phyloP scores from a whole-genome alignment of 2,888 invertebrate species.

The Lasioglossum marginatum region DNA sequence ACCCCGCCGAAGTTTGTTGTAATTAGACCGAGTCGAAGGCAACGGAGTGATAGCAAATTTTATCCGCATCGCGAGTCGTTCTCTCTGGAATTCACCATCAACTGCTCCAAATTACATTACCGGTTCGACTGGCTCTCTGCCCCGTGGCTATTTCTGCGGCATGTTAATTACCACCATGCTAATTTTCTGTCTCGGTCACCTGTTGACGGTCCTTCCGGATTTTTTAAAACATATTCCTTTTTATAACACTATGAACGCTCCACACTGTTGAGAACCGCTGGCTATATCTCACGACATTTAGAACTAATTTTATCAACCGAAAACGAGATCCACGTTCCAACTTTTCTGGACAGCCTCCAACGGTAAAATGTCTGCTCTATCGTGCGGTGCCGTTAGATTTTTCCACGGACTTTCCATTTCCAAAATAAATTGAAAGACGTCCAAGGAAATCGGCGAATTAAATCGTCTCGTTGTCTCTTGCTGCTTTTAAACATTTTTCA shows the following conservation, averaged over 20 bases:
- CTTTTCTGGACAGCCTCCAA: neutral
- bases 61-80: neutral
- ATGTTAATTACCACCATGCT: neutral
- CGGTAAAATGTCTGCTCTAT: neutral
- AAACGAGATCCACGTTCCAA: neutral
- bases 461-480: neutral
- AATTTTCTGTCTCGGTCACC: neutral
- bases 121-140: neutral
- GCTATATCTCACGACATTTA: neutral
- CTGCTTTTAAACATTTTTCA: neutral
- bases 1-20: neutral
- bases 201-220: neutral
- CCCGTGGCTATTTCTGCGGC: neutral
- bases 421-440: neutral
- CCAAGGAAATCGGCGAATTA: neutral
- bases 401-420: neutral
- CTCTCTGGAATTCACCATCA: neutral
- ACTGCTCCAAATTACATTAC: neutral
- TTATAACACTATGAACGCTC: neutral
- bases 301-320: conserved; percentile 1
- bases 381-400: neutral
- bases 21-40: conserved; percentile 3
- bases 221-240: neutral
- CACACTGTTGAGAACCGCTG: neutral
- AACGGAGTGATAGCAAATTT: neutral